Percentiles rank a stretch among this genome's conserved stretches.
Conservation (phyloP, 2,797 vertebrate species). For the Falco novaeseelandiae region DNA sequence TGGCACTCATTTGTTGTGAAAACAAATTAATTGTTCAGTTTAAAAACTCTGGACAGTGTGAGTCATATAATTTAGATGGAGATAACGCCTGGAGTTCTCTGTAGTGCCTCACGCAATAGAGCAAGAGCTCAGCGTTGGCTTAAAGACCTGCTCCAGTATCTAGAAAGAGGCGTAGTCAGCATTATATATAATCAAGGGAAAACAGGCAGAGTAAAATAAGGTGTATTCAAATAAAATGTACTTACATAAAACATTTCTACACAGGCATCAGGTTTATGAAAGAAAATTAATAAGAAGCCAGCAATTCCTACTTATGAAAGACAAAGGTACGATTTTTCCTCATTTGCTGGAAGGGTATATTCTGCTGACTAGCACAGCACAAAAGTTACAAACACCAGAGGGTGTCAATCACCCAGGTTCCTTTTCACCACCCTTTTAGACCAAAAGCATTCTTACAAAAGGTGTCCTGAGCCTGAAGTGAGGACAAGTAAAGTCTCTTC, state of each 20-base stretch:
- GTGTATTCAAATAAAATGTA: background rate
- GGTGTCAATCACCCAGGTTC: fast-evolving
- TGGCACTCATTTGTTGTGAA: background rate
- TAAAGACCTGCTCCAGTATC: background rate
- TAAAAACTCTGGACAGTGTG: background rate
- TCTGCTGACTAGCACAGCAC: background rate
- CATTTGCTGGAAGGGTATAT: background rate
- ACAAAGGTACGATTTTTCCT: background rate
- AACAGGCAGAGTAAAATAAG: background rate
- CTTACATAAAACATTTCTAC: background rate
- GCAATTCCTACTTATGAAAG: background rate
- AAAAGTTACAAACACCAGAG: background rate
- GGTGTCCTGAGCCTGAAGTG: background rate
- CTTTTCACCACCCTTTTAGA: background rate
- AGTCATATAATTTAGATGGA: background rate
- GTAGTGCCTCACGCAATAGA: background rate
- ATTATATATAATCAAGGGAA: background rate
- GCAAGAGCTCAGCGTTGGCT: background rate
- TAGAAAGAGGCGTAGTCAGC: background rate
- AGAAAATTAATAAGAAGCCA: background rate
- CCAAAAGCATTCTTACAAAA: background rate
- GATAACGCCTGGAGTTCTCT: background rate
- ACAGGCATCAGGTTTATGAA: background rate
- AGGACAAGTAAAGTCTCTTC: slow-evolving; percentile 10
- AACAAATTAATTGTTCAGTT: background rate